phyloP scores from a whole-genome alignment of 2,797 vertebrate species.

The Ciconia nigra region DNA sequence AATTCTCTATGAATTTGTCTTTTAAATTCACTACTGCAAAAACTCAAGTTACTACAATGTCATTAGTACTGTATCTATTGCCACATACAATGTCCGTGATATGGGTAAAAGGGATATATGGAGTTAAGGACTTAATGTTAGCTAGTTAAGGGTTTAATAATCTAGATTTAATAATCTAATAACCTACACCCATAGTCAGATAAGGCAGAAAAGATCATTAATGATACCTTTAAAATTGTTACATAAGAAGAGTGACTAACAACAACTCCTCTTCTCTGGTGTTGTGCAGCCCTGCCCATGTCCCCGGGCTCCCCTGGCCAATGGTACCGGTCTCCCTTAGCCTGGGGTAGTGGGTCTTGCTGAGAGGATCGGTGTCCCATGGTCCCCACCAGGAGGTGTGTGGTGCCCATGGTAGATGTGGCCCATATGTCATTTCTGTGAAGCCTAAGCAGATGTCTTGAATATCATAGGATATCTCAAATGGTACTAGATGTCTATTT shows the following conservation, averaged over 20 bases:
- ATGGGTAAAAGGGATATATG: neutral
- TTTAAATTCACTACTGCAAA: neutral
- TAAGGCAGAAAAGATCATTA: neutral
- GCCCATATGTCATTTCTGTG: neutral
- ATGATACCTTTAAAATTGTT: neutral
- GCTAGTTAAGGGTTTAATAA: neutral
- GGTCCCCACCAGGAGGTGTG: neutral
- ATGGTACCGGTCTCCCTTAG: neutral
- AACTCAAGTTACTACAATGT: neutral
- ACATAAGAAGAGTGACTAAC: neutral
- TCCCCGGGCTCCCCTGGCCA: no score
- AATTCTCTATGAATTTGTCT: neutral
- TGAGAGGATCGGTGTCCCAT: neutral
- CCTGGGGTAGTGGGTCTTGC: neutral
- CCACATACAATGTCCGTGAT: neutral
- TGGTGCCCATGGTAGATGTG: neutral
- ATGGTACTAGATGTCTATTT: neutral
- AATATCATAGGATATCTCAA: neutral
- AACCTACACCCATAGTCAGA: neutral
- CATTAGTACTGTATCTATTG: neutral
- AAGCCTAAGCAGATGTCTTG: neutral
- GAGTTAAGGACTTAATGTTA: neutral
- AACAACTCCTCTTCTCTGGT: neutral
- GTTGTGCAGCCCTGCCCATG: neutral
- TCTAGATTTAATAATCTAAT: neutral